Conservation (phyloP, 2,797 vertebrate genomes). For the Onychomys torridus region DNA sequence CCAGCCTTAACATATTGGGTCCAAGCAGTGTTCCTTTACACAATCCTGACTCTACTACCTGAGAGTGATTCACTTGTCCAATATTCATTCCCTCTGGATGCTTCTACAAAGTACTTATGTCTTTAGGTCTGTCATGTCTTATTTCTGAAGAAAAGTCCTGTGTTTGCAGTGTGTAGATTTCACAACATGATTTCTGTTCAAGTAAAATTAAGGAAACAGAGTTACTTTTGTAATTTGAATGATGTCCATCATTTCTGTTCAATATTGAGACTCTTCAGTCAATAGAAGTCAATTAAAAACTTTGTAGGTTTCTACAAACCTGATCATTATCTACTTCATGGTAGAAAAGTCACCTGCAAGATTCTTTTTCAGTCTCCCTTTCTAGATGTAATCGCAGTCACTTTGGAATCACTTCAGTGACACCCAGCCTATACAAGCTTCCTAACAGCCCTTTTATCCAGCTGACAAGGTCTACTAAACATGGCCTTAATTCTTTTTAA, state of each 20-base stretch:
- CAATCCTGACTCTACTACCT: background rate
- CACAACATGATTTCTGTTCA: background rate
- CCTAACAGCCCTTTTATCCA: background rate
- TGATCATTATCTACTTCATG: background rate
- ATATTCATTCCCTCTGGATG: background rate
- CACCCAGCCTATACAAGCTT: background rate
- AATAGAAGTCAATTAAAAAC: background rate
- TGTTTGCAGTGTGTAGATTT: background rate
- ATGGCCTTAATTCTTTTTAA: background rate
- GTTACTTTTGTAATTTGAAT: background rate
- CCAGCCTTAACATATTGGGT: background rate
- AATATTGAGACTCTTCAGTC: background rate
- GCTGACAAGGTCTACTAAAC: conserved; percentile 18
- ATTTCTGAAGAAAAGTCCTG: background rate
- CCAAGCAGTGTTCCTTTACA: background rate
- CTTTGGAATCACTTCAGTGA: conserved; percentile 11
- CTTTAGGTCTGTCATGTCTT: background rate
- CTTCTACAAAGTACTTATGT: background rate
- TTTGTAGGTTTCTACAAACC: background rate
- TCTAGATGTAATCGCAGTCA: conserved; percentile 1
- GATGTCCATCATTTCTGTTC: background rate
- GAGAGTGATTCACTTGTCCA: background rate
- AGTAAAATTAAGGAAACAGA: background rate
- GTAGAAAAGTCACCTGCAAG: background rate
- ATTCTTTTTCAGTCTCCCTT: background rate